Base-by-base conservation (phyloP, 2,797 vertebrate species). In the Tragelaphus oryx region DNA sequence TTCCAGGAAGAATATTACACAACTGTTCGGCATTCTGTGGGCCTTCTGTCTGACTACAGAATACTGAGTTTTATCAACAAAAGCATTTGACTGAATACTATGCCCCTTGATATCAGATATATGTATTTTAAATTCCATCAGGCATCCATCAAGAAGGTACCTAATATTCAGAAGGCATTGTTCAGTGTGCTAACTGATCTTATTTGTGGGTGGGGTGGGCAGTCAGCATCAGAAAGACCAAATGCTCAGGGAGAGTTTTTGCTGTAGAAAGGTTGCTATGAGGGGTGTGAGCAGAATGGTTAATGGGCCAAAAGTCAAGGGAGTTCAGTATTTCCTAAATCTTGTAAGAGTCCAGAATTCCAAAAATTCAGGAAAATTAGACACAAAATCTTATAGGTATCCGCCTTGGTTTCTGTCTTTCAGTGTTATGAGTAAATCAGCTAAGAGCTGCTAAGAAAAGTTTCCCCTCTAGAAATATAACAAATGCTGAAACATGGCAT, bases 201-300 rank as follows among this genome's bases (percentile, higher is more conserved):
- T 2, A 33, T 95, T 95, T 94, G 89, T 48, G 48, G 95, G 59
- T 96, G 68, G 48, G 92, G 24, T 24, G 91, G 28, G 30, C 93
- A 68, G 33, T 96, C 87, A 86, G 86, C 20, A 11, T 95, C 96
- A 94, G 12, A 71, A 87, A 97, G 30, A 94, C 97, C 97, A 96
- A 92, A 85, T 95, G 79, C 95, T 79, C 57, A 82, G 80, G 95
- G 94, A 96, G 94, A 97, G 95, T 98, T 97, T 98, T 97, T 97
- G 95, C 82, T 79, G 80, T 96, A 97, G 97, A 98, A 98, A 98
- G 96, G 79, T 82, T 96, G 92, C 93, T 92, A 87, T 59, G 90
- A 96, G 50, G 68, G 12, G 22, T 96, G 94, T 93, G 97, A 97
- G 85, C 87, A 50, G 97, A 97, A 98, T 97, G 90, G 86, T 76